Percentiles rank a stretch among this genome's conserved stretches.
Conservation (phyloP, 2,113 vertebrate genomes). For the Oplegnathus fasciatus region DNA sequence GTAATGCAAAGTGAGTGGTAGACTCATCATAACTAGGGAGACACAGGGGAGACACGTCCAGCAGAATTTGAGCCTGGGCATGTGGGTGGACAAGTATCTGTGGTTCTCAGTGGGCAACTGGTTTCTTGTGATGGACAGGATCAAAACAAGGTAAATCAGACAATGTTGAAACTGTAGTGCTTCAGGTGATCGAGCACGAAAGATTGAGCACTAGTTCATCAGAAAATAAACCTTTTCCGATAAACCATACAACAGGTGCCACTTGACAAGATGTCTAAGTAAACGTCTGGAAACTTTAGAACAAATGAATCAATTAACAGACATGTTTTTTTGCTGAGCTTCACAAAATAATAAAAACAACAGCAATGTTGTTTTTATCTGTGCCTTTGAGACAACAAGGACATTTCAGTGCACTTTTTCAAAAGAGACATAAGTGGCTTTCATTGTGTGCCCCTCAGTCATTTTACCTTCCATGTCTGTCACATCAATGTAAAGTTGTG, state of each 20-base stretch:
- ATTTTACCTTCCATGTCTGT: slow-evolving; percentile 17
- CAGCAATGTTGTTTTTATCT: background rate
- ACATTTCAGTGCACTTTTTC: slow-evolving; percentile 11
- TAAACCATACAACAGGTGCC: background rate
- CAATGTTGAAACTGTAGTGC: background rate
- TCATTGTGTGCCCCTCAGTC: background rate
- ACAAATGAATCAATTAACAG: slow-evolving; percentile 1
- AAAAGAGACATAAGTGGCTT: background rate
- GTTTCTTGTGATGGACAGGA: slow-evolving; percentile 5
- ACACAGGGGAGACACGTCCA: background rate
- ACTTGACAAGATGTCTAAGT: background rate
- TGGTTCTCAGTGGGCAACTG: no score
- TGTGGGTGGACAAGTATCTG: no score
- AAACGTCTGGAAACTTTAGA: background rate
- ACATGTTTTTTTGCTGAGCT: background rate
- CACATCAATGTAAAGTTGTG: slow-evolving; percentile 10
- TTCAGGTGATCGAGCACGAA: background rate
- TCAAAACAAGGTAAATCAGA: slow-evolving; percentile 18
- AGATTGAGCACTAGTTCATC: background rate
- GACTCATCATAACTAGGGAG: background rate
- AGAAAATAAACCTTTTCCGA: slow-evolving; percentile 13
- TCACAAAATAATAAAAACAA: background rate
- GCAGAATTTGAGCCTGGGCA: background rate
- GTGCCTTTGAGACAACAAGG: slow-evolving; percentile 12
- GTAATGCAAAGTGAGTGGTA: background rate